Percentiles rank a stretch among this genome's conserved stretches.
Conservation (phyloP, 2,888 invertebrate species). For the Diogma glabrata region DNA sequence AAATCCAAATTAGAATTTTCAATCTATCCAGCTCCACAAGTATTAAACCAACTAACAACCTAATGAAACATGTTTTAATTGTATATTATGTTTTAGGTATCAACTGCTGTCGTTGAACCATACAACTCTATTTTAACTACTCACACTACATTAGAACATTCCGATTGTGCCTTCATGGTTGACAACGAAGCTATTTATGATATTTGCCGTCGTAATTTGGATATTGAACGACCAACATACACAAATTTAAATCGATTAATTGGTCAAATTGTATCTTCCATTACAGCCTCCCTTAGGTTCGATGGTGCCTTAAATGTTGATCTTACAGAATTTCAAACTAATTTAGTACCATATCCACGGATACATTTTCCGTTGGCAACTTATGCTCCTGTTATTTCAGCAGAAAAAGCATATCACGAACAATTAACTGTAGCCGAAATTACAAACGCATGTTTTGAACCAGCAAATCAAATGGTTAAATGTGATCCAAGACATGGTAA, state of each 20-base stretch:
- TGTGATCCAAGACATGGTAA: constrained; percentile 84
- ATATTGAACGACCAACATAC: constrained; percentile 75
- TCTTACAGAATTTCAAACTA: constrained; percentile 88
- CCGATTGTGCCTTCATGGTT: constrained; percentile 85
- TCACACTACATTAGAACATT: constrained; percentile 78
- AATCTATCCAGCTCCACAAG: constrained; percentile 90
- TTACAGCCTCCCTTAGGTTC: constrained; percentile 84
- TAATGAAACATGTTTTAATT: no score
- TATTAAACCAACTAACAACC: no score
- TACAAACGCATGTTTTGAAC: constrained; percentile 91
- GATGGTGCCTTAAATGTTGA: constrained; percentile 89
- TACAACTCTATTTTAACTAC: constrained; percentile 90
- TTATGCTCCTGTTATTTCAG: constrained; percentile 84
- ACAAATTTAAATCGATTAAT: constrained; percentile 79
- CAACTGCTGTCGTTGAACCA: constrained; percentile 72
- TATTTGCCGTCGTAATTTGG: constrained; percentile 75
- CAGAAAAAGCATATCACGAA: constrained; percentile 89
- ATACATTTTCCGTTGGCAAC: constrained; percentile 91
- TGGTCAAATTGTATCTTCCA: constrained; percentile 83
- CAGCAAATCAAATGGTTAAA: constrained; percentile 88
- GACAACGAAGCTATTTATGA: constrained; percentile 84
- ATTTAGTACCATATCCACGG: constrained; percentile 86
- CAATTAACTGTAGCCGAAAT: constrained; percentile 84
- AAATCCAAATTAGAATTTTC: constrained; percentile 90
- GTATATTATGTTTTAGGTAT: no score